Base-by-base conservation (phyloP, 2,797 vertebrate species). In the Tinamus major region DNA sequence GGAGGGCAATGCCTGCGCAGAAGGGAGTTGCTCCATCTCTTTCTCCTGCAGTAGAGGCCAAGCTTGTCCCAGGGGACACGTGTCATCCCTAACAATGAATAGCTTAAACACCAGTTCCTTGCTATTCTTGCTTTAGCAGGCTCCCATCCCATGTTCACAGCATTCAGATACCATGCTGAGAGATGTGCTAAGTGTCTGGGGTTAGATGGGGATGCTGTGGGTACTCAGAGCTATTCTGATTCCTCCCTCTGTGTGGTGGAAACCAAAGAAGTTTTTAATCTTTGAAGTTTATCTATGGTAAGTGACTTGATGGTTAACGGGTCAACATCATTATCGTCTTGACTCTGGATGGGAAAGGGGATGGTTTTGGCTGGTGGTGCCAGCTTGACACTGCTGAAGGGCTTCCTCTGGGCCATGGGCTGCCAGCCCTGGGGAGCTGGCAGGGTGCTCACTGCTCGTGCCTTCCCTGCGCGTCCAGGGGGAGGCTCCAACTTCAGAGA, bases 1-100 rank as follows among this genome's bases (percentile, higher is more conserved):
- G 95, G 90, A 93, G 88, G 90, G 88, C 84, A 85, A 61, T 0
- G 85, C 56, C 68, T 77, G 74, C 77, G 51, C 65, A 82, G 83
- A 84, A 84, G 33, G 44, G 91, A 84, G 68, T 94, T 93, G 80
- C 94, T 95, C 94, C 77, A 70, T 64, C 56, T 93, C 90, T 82
- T 90, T 67, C 77, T 82, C 56, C 75, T 55, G 83, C 90, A 74
- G 80, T 37, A 90, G 77, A 62, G 79, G 65, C 87, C 4, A 29
- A 86, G 44, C 48, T 84, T 24, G 27, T 94, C 94, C 75, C 93
- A 27, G 33, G 79, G 70, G 87, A 81, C 82, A 23, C 31, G 8
- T 87, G 91, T 58, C 67, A 55, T 79, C 59, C 65, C 68, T 92
- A 71, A 53, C 15, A 89, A 62, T 58, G 77, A 76, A 76, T 63